Conservation (phyloP, 2,797 vertebrate genomes). For the Sphenodon punctatus region DNA sequence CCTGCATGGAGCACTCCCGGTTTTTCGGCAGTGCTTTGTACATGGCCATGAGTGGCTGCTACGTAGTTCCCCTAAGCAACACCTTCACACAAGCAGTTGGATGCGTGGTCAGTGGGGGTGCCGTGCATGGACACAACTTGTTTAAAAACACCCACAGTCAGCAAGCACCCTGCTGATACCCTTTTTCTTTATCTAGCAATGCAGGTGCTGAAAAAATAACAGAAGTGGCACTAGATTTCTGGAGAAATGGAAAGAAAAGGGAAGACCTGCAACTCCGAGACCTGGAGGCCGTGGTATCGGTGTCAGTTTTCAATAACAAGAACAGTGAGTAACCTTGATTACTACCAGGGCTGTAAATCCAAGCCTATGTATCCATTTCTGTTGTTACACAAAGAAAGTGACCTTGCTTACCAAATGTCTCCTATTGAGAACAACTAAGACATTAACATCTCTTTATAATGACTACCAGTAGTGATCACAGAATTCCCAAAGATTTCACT, state of each 20-base stretch:
- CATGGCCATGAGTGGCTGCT: too few species aligned
- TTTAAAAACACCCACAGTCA: too few species aligned
- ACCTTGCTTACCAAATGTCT: too few species aligned
- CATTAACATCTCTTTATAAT: background rate
- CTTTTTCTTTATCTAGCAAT: constrained; percentile 78
- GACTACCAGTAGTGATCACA: background rate
- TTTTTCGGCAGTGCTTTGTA: too few species aligned
- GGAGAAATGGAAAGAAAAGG: constrained; percentile 81
- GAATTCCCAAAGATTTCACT: background rate
- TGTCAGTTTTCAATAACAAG: constrained; percentile 92
- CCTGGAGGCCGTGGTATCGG: constrained; percentile 80
- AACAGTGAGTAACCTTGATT: constrained; percentile 81
- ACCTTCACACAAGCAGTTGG: too few species aligned
- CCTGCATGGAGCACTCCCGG: too few species aligned
- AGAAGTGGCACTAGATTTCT: constrained; percentile 86
- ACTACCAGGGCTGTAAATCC: background rate
- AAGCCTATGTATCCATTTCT: background rate
- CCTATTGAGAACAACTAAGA: background rate
- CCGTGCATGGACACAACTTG: too few species aligned
- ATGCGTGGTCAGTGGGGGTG: too few species aligned
- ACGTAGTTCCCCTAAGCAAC: too few species aligned
- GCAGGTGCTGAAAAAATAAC: constrained; percentile 89
- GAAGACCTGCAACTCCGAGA: constrained; percentile 88
- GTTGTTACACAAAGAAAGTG: background rate
- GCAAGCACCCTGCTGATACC: background rate